Percentiles rank a stretch among this genome's conserved stretches.
Conservation (phyloP, 2,797 vertebrate genomes). For the Chaetophractus vellerosus region DNA sequence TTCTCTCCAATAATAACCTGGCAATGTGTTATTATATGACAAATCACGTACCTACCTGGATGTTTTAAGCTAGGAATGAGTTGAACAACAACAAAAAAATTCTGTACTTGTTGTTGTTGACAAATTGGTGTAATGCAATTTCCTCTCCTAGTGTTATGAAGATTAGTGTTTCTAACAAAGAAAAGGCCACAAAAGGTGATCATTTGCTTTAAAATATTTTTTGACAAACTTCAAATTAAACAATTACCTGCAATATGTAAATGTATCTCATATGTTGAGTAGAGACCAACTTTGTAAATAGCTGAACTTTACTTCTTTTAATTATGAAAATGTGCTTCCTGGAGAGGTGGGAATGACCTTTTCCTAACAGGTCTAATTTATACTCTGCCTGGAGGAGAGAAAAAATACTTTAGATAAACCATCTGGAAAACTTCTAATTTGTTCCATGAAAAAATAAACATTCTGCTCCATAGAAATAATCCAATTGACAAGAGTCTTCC, state of each 20-base stretch:
- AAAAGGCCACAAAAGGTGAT: conserved; percentile 74
- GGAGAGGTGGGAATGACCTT: conserved; percentile 79
- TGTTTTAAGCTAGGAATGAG: conserved; percentile 63
- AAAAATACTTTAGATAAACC: conserved; percentile 83
- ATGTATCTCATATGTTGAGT: neutral
- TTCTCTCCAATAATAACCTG: conserved; percentile 34
- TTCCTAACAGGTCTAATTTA: conserved; percentile 79
- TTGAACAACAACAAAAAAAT: conserved; percentile 79
- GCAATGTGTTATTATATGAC: conserved; percentile 70
- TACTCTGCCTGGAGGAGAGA: conserved; percentile 76
- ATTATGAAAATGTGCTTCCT: conserved; percentile 79
- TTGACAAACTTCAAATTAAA: conserved; percentile 83
- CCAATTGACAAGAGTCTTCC: conserved; percentile 69
- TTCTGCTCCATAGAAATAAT: conserved; percentile 80
- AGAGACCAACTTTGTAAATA: conserved; percentile 72
- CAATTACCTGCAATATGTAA: conserved; percentile 59
- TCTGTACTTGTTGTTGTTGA: conserved; percentile 77
- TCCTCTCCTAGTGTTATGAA: conserved; percentile 80
- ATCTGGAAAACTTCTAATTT: conserved; percentile 83
- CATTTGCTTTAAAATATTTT: conserved; percentile 83
- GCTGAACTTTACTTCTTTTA: conserved; percentile 81
- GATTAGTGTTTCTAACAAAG: conserved; percentile 79
- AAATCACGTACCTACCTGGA: conserved; percentile 75
- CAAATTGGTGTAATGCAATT: conserved; percentile 86
- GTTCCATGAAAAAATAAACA: conserved; percentile 81